Evolutionary conservation across 2,797 vertebrate species (phyloP), one percentile per base, ranked within the genome.

Genomic region (Eulemur coronatus): DNA sequence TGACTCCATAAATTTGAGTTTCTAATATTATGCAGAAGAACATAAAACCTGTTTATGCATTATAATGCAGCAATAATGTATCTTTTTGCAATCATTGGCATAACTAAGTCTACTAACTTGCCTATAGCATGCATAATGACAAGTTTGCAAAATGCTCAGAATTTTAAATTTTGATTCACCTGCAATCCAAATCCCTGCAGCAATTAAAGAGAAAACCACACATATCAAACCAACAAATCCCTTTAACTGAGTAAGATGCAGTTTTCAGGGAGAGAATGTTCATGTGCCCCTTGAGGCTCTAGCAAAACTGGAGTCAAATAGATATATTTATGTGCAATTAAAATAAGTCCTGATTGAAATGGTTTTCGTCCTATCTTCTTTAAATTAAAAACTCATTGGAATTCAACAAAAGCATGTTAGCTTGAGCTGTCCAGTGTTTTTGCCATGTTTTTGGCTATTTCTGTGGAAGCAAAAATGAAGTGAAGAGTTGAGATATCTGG

Each of bases 1-100:
- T 97, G 96, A 97, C 94, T 98, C 92, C 92, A 97, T 98, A 98
- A 98, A 98, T 98, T 97, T 96, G 89, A 97, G 87, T 92, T 98
- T 97, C 96, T 98, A 97, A 97, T 98, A 96, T 96, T 98, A 97
- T 96, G 96, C 93, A 97, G 97, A 97, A 97, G 97, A 98, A 97
- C 97, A 98, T 98, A 98, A 98, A 98, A 98, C 55, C 98, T 98
- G 97, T 98, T 98, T 98, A 96, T 97, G 96, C 89, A 97, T 98
- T 97, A 97, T 97, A 97, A 98, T 98, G 84, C 46, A 92, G 98
- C 96, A 98, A 97, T 98, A 98, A 98, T 90, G 57, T 97, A 98
- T 97, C 96, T 96, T 69, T 97, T 98, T 26, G n/a, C 96, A 98
- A 98, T 98, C 98, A 97, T 84, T 94, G 73, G 75, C 93, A 97